Base-by-base conservation (phyloP, 1,140 invertebrate genomes). In the Calephelis virginiensis region DNA sequence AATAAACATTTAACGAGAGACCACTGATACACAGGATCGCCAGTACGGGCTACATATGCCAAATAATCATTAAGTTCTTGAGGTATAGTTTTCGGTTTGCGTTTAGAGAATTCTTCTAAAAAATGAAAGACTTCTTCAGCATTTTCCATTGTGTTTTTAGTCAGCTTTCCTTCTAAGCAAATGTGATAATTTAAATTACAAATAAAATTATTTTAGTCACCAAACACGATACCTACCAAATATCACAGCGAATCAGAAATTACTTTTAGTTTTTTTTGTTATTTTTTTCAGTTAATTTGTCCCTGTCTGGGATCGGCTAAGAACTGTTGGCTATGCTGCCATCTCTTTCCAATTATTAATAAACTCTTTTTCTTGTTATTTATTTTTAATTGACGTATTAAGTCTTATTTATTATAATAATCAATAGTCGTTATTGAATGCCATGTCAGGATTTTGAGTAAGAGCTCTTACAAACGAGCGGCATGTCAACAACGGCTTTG, bases 21-120 rank as follows among this genome's bases (percentile, higher is more conserved):
- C 98, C 98, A 99, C 73, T 97, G 97, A 83, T 97, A 98, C 37
- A 98, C 94, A 8, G 97, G 97, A 87, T 99, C 97, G 63, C 98
- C 98, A 65, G 97, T 98, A 91, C 96, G 96, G 0, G 98, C 98
- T 64, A 99, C 97, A 92, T 95, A 96, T 71, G 94, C 93, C 59
- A 99, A 91, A 88, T 98, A 98, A 46, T 98, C 96, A 77, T 99
- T 97, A 59, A 99, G 92, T 78, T 97, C 94, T 63, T 94, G 93
- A n/a, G 97, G 97, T 78, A 98, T 97, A 74, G 95, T 95, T 78
- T 95, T 90, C 47, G 95, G 93, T 75, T 95, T 95, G 73, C 96
- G 93, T 85, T 97, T 97, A 60, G 96, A 94, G 83, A 97, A 98
- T 77, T 97, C 96, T 84, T 97, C 96, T 49, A 97, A 86, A 63